A percentile compares a stretch with the other conserved stretches of the same genome.
phyloP scores from a whole-genome alignment of 2,888 invertebrate species.

The Siphonodentalium dalli region DNA sequence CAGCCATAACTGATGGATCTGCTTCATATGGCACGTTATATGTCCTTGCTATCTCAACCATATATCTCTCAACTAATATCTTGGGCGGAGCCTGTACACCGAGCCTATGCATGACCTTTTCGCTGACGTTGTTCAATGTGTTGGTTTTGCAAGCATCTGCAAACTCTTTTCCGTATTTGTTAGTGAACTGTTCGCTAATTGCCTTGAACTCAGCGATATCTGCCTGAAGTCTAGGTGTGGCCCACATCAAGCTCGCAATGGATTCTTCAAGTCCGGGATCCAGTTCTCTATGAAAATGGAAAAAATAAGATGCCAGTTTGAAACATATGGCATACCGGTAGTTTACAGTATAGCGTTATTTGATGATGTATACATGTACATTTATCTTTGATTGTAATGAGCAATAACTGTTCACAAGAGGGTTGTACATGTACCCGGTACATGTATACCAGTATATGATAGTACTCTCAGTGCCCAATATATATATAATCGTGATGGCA shows the following conservation, averaged over 20 bases:
- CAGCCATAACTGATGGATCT: constrained; percentile 73
- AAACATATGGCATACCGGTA: too few species aligned
- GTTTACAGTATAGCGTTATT: too few species aligned
- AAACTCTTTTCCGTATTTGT: constrained; percentile 94
- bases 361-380: too few species aligned
- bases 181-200: constrained; percentile 85
- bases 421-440: too few species aligned
- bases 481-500: too few species aligned
- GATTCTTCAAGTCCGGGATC: constrained; percentile 96
- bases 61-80: constrained; percentile 86
- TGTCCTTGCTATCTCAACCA: constrained; percentile 95
- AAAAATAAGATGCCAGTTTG: too few species aligned
- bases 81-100: constrained; percentile 85
- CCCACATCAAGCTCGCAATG: constrained; percentile 96
- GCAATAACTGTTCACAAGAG: too few species aligned
- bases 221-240: constrained; percentile 82
- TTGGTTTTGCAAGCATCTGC: constrained; percentile 83
- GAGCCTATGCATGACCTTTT: constrained; percentile 75
- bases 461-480: too few species aligned
- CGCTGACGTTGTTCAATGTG: constrained; percentile 81
- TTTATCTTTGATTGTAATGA: too few species aligned
- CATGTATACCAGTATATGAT: too few species aligned
- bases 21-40: constrained; percentile 95
- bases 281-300: constrained; percentile 71
- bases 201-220: constrained; percentile 75